Conservation (phyloP, 2,888 invertebrate genomes). For the Eupithecia dodoneata region DNA sequence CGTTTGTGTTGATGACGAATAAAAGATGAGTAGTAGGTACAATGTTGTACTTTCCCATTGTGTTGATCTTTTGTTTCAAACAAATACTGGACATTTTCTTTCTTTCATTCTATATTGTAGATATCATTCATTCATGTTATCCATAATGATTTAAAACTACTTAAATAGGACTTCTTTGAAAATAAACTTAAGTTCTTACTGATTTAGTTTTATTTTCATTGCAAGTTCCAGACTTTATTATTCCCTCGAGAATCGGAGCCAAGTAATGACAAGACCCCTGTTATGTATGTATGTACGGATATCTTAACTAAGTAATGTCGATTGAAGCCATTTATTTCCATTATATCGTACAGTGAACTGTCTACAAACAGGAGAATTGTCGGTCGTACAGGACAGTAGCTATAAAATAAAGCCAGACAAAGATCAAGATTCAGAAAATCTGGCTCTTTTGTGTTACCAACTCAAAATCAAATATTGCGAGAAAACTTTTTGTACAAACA, state of each 20-base stretch:
- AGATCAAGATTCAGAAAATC: not conserved
- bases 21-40: too few relatives aligned
- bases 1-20: too few relatives aligned
- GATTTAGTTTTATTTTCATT: not conserved
- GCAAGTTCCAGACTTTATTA: not conserved
- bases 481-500: too few relatives aligned
- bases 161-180: too few relatives aligned
- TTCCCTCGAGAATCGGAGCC: not conserved
- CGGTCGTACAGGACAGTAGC: not conserved
- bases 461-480: not conserved
- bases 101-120: too few relatives aligned
- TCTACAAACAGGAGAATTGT: not conserved
- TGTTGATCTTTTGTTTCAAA: too few relatives aligned
- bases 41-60: too few relatives aligned
- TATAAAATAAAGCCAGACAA: not conserved
- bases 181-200: too few relatives aligned
- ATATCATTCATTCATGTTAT: too few relatives aligned
- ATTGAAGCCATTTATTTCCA: slow-evolving; percentile 7
- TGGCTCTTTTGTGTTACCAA: not conserved
- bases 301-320: slow-evolving; percentile 2
- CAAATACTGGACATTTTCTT: too few relatives aligned
- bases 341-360: slow-evolving; percentile 1
- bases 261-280: not conserved
- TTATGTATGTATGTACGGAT: not conserved
- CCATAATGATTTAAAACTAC: too few relatives aligned